Evolutionary conservation across 2,888 invertebrate species (phyloP).

Genomic region (Rutpela maculata): DNA sequence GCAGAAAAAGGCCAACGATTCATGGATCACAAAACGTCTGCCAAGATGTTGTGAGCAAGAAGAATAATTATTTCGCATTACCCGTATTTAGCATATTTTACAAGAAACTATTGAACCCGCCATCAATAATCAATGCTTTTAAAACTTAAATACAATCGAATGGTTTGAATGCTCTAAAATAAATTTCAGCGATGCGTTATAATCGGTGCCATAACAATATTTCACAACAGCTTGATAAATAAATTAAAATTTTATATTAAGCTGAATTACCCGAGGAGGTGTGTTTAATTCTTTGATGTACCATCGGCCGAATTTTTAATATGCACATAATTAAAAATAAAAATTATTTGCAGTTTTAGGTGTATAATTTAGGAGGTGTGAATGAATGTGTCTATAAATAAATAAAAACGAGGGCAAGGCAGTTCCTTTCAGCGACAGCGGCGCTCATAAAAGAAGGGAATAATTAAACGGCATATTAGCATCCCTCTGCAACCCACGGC

Average conservation of each 20-base stretch:
- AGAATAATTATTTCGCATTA: no score
- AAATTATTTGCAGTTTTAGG: slow-evolving; percentile 42
- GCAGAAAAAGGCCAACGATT: no score
- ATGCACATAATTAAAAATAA: slow-evolving; percentile 41
- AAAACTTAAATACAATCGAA: not conserved
- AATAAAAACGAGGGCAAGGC: slow-evolving; percentile 57
- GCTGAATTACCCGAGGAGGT: slow-evolving; percentile 17
- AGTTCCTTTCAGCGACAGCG: slow-evolving; percentile 53
- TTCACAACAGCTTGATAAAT: not conserved
- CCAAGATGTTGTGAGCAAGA: no score
- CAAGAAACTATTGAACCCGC: not conserved
- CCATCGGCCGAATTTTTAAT: slow-evolving; percentile 37
- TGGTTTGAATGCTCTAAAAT: not conserved
- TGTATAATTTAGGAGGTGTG: slow-evolving; percentile 53
- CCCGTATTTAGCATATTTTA: not conserved
- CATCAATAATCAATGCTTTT: not conserved
- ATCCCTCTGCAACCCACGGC: slow-evolving; percentile 56
- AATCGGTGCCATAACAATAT: slow-evolving; percentile 13
- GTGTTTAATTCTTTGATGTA: slow-evolving; percentile 30
- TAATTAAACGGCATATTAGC: slow-evolving; percentile 58
- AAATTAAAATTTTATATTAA: slow-evolving; percentile 20
- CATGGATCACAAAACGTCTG: no score
- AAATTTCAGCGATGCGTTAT: not conserved
- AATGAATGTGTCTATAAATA: slow-evolving; percentile 52
- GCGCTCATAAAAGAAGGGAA: slow-evolving; percentile 55